Base-by-base conservation (phyloP, 2,888 invertebrate genomes). In the Caenorhabditis afra region DNA sequence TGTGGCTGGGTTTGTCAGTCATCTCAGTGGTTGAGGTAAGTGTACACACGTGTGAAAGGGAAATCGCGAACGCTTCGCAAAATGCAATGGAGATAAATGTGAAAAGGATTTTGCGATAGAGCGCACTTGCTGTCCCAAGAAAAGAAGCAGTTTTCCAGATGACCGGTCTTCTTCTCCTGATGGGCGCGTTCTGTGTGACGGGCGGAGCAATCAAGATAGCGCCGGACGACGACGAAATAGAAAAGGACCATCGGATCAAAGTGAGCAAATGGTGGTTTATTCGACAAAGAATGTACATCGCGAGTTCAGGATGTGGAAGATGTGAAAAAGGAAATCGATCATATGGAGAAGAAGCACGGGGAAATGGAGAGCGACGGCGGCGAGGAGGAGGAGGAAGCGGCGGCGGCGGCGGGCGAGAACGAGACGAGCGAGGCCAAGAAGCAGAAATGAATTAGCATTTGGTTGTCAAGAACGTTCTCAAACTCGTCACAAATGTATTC, bases 1-100 rank as follows among this genome's bases (percentile, higher is more conserved):
- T 91, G 16, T 91, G 91, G 90, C 79, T 91, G 11, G 91, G 91
- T 5, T 82, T 91, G 22, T 90, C 91, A 1, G 90, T 90, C 53
- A 90, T 91, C 50, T 91, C 91, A 0, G 67, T 90, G 2, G 90
- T 91, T 4, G 91, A 91, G 76, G 84, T 90, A n/a, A 20, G 29
- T 29, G 3, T 29, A 29, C 29, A 29, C 29, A n/a, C n/a, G n/a
- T n/a, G n/a, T n/a, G n/a, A n/a, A n/a, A n/a, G n/a, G n/a, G n/a
- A n/a, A n/a, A n/a, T n/a, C n/a, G n/a, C n/a, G n/a, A n/a, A n/a
- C n/a, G n/a, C n/a, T n/a, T 29, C 29, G 29, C 4, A 29, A 29
- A 3, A 29, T 7, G 29, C 29, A 7, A 29, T 7, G 7, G 29
- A 29, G n/a, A n/a, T n/a, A n/a, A n/a, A n/a, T n/a, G n/a, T n/a